Evolutionary conservation across 2,888 invertebrate genomes (phyloP), one percentile per base, ranked within the genome.

Genomic region (Strigamia maritima): DNA sequence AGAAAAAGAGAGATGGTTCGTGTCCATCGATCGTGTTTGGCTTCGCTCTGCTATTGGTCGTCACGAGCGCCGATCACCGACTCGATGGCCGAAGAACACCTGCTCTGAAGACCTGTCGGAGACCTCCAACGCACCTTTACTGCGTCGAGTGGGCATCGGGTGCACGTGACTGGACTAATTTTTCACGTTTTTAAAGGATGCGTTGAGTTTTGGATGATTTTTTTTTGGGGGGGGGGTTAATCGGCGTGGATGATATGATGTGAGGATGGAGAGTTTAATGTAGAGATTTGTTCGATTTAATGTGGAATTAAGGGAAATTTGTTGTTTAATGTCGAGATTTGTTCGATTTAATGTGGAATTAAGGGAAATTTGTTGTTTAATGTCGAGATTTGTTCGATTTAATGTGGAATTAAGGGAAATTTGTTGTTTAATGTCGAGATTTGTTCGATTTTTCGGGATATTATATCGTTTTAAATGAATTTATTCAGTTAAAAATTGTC

Each of bases 81-180:
- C 40, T 75, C 75, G 75, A 40, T 75, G 75, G 75, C 35, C 75
- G 75, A 75, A 40, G 31, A 75, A 38, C 75, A 38, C 75, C 38
- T 75, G 35, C 75, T 75, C 35, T 75, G 40, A 75, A 40, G 75
- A 75, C 75, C 40, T 75, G 75, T 75, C 75, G 40, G 75, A 40
- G 75, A 75, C 38, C 40, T 75, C 75, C 40, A 35, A 8, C 75
- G 75, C 35, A 75, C 75, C 75, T 75, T 75, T 75, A 75, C 22
- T 75, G 75, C 75, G 75, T 40, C 75, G 75, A 75, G 38, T 40
- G 65, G 65, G 65, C 65, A 65, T 65, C 65, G 65, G n/a, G 49
- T 26, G 65, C 65, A 26, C 65, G 65, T 65, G 65, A 65, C 65
- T 65, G 12, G 65, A 65, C 24, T 65, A 26, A 65, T 65, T 65